Percentiles rank a stretch among this genome's conserved stretches.
Conservation (phyloP, 1,140 invertebrate genomes). For the Pissodes strobi region DNA sequence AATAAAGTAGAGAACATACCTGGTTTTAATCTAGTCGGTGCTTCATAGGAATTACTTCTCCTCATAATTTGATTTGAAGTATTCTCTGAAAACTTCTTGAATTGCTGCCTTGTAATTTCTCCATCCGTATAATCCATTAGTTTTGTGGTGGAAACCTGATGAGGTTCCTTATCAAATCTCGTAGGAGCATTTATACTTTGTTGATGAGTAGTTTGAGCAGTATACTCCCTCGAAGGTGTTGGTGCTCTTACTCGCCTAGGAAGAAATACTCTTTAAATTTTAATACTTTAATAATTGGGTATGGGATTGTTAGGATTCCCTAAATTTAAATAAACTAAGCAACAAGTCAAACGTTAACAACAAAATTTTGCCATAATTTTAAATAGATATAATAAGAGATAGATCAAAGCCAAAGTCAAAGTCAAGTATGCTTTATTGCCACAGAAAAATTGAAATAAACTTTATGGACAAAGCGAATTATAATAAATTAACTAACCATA, state of each 20-base stretch:
- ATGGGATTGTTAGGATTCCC: background rate
- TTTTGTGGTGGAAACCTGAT: constrained; percentile 52
- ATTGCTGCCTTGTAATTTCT: constrained; percentile 37
- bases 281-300: too few species aligned
- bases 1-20: too few species aligned
- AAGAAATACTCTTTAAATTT: background rate
- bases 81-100: constrained; percentile 42
- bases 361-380: too few species aligned
- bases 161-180: constrained; percentile 65
- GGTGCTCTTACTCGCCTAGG: constrained; percentile 62
- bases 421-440: too few species aligned
- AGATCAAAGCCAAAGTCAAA: too few species aligned
- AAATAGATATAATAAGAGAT: too few species aligned
- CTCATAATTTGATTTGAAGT: constrained; percentile 47
- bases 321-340: background rate
- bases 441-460: too few species aligned
- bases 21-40: constrained; percentile 34
- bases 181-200: constrained; percentile 63
- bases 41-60: constrained; percentile 51
- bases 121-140: constrained; percentile 40
- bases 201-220: constrained; percentile 57
- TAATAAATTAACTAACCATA: too few species aligned
- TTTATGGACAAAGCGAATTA: too few species aligned
- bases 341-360: too few species aligned
- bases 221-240: constrained; percentile 49